phyloP scores from a whole-genome alignment of 2,888 invertebrate species.

The Pegoplata infirma region DNA sequence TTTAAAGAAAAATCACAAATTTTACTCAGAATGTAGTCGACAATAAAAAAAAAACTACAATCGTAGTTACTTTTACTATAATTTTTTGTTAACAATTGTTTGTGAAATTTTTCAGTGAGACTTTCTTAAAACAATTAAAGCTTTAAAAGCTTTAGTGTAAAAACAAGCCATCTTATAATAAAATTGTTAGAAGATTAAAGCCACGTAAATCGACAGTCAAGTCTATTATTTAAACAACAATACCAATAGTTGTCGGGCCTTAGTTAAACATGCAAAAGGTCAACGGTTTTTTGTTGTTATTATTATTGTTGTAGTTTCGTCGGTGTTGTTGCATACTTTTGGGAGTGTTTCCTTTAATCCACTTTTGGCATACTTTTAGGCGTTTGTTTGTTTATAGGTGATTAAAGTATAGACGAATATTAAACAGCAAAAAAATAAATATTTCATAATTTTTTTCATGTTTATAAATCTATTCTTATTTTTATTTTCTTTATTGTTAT shows the following conservation, averaged over 20 bases:
- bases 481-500: not conserved
- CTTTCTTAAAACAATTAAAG: too few relatives aligned
- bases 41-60: too few relatives aligned
- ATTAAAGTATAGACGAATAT: slow-evolving; percentile 3
- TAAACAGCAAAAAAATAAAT: not conserved
- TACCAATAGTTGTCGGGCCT: not conserved
- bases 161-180: too few relatives aligned
- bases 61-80: too few relatives aligned
- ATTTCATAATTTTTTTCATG: not conserved
- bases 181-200: too few relatives aligned
- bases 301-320: not conserved
- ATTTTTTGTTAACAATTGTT: too few relatives aligned
- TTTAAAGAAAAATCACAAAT: too few relatives aligned
- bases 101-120: too few relatives aligned
- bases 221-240: too few relatives aligned
- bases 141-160: too few relatives aligned
- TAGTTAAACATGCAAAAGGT: slow-evolving; percentile 33
- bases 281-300: slow-evolving; percentile 23
- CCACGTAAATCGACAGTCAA: too few relatives aligned
- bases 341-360: slow-evolving; percentile 5
- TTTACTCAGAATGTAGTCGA: too few relatives aligned
- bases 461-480: not conserved
- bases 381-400: slow-evolving; percentile 14
- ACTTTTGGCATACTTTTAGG: slow-evolving; percentile 25
- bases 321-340: not conserved